Evolutionary conservation across 2,113 vertebrate species (phyloP).

Genomic region (Epinephelus lanceolatus): DNA sequence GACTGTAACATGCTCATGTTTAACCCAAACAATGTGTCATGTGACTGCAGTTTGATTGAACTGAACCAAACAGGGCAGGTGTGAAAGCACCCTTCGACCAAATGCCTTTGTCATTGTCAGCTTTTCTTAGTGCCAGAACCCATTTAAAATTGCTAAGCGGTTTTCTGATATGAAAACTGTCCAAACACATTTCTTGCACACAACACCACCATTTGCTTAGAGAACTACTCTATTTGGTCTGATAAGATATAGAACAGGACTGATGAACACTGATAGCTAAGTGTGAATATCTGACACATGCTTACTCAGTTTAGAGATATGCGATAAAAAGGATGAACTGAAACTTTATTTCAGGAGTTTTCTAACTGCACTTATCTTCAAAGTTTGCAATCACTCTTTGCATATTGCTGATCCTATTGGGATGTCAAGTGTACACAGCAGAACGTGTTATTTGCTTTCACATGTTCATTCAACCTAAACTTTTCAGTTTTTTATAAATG

Average conservation of each 20-base stretch:
- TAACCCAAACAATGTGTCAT: too few species aligned
- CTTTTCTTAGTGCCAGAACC: not conserved
- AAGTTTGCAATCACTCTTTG: not conserved
- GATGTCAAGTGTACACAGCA: not conserved
- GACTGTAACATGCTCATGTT: too few species aligned
- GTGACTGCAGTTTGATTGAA: too few species aligned
- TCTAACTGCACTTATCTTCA: not conserved
- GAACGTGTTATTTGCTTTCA: not conserved
- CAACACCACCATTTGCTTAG: not conserved
- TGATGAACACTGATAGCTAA: not conserved
- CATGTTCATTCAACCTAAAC: slow-evolving; percentile 16
- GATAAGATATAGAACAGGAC: not conserved
- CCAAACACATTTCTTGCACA: not conserved
- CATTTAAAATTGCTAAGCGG: not conserved
- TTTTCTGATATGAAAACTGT: not conserved
- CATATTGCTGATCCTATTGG: not conserved
- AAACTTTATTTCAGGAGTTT: not conserved
- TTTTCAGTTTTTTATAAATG: not conserved
- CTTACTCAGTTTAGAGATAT: not conserved
- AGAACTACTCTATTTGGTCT: not conserved
- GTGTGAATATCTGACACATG: not conserved
- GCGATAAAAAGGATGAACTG: not conserved
- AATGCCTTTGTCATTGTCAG: not conserved
- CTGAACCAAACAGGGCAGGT: too few species aligned
- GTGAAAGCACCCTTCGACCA: not conserved